phyloP scores from a whole-genome alignment of 2,113 vertebrate genomes.

The Chaetodon auriga region DNA sequence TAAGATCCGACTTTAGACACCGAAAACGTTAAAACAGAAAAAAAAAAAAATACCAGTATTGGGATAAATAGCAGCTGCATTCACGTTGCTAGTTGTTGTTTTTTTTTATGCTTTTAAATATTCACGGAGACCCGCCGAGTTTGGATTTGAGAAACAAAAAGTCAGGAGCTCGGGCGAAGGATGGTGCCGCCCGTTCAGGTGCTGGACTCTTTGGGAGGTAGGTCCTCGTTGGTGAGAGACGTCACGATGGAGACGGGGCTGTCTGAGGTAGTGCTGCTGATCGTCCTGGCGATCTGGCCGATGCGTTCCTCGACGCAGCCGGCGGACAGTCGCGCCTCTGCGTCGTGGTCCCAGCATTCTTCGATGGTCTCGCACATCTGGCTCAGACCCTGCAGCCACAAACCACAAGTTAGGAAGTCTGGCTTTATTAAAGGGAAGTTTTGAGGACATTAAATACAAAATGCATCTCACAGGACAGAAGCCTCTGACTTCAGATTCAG shows the following conservation, averaged over 20 bases:
- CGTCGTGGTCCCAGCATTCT: conserved; percentile 99
- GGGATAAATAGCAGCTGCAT: conserved; percentile 81
- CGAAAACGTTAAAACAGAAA: conserved; percentile 33
- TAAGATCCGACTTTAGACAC: conserved; percentile 66
- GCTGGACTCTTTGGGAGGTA: conserved; percentile 99
- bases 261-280: conserved; percentile 94
- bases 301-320: conserved; percentile 98
- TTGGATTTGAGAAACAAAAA: conserved; percentile 64
- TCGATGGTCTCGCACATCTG: conserved; percentile 98
- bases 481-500: background rate
- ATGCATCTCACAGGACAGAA: too few relatives aligned
- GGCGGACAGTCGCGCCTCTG: conserved; percentile 94
- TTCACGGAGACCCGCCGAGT: conserved; percentile 77
- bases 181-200: conserved; percentile 86
- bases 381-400: conserved; percentile 90
- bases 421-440: background rate
- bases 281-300: conserved; percentile 92
- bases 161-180: conserved; percentile 65
- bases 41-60: conserved; percentile 67
- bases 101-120: conserved; percentile 66
- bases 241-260: conserved; percentile 96
- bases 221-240: conserved; percentile 97
- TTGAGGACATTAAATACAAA: too few relatives aligned
- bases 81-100: conserved; percentile 70
- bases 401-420: background rate